Evolutionary conservation across 2,113 vertebrate species (phyloP).

Genomic region (Vidua macroura): DNA sequence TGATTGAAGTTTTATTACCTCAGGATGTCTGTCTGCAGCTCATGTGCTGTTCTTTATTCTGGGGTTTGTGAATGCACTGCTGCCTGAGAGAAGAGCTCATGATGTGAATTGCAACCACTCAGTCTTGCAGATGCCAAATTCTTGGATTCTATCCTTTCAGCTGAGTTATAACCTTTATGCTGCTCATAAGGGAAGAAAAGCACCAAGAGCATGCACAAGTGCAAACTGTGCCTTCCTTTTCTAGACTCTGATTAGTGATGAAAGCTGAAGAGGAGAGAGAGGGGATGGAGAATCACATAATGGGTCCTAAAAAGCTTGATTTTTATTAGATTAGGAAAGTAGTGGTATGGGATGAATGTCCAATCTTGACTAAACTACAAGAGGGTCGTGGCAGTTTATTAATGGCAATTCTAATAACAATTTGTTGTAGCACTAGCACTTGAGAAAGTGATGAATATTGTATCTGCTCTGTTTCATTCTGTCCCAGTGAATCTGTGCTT

Average conservation of each 20-base stretch:
- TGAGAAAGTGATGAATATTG: not conserved
- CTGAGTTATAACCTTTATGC: not conserved
- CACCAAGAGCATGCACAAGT: not conserved
- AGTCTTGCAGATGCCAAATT: not conserved
- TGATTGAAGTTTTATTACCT: slow-evolving; percentile 61
- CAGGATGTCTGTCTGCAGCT: slow-evolving; percentile 1
- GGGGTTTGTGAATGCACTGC: slow-evolving; percentile 11
- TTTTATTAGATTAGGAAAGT: slow-evolving; percentile 18
- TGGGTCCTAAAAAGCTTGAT: not conserved
- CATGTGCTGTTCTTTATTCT: slow-evolving; percentile 37
- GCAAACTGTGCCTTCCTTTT: not conserved
- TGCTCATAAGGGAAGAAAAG: not conserved
- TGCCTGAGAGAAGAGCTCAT: not conserved
- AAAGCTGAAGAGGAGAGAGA: not conserved
- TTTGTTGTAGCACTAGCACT: not conserved
- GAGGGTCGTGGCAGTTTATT: not conserved
- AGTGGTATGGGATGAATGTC: not conserved
- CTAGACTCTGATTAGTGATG: not conserved
- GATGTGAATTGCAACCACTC: not conserved
- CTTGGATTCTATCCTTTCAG: not conserved
- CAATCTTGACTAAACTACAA: not conserved
- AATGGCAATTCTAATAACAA: not conserved
- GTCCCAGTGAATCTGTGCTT: not conserved
- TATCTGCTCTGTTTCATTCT: slow-evolving; percentile 3
- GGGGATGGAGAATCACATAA: not conserved